These are phyloP conservation scores for Xestoiulus laeticollis DNA, from an alignment of 2,888 invertebrate genomes.

Conservation along the genomic window DNA sequence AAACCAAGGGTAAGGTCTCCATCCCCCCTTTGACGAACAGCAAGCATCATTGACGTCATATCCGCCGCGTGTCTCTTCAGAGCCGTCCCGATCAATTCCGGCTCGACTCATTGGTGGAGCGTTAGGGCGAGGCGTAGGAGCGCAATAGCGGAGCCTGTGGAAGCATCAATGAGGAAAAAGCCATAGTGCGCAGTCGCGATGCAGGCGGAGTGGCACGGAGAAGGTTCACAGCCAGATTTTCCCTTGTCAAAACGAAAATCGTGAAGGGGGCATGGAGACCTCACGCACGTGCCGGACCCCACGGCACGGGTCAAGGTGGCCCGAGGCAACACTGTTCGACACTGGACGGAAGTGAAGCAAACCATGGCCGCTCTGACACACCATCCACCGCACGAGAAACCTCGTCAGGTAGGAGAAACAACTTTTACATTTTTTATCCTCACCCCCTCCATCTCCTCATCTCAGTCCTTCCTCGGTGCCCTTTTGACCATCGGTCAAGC, in stretches of 20 bases:
- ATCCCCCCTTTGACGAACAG: no score
- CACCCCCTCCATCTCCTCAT: neutral
- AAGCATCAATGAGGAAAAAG: neutral
- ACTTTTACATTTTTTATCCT: neutral
- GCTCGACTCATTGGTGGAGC: neutral
- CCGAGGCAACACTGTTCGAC: neutral
- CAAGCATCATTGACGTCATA: neutral
- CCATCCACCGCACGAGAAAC: constrained; percentile 6
- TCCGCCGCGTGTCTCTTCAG: neutral
- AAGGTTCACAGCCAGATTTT: neutral
- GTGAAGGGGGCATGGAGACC: neutral
- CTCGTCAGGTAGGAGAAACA: neutral
- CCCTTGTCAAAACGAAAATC: neutral
- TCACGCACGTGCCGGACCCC: neutral
- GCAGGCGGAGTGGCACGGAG: neutral
- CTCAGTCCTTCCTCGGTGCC: neutral
- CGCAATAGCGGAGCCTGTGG: neutral
- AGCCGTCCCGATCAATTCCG: neutral
- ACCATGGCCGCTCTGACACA: neutral
- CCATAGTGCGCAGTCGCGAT: constrained; percentile 19
- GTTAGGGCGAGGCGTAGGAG: neutral
- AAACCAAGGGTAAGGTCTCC: no score
- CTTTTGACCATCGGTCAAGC: neutral
- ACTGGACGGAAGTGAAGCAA: neutral
- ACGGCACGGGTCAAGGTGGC: neutral